Conservation (phyloP, 2,888 invertebrate genomes). For the Ferrisia virgata region DNA sequence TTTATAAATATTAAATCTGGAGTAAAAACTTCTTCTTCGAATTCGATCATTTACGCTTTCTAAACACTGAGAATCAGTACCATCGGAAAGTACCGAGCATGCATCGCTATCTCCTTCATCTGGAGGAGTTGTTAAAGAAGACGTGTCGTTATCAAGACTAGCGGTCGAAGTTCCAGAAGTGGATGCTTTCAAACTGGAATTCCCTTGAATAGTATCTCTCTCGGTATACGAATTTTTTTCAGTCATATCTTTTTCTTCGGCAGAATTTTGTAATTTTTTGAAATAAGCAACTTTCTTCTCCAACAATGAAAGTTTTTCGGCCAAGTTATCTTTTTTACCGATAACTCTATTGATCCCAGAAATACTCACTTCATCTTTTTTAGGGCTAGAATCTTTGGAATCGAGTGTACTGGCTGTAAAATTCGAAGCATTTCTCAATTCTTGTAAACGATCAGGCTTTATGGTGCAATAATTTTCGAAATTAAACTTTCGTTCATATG, state of each 20-base stretch:
- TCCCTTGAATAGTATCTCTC: background rate
- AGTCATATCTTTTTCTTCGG: background rate
- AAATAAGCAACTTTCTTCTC: slow-evolving; percentile 38
- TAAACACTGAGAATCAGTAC: background rate
- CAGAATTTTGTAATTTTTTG: background rate
- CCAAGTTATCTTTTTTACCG: background rate
- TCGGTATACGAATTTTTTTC: background rate
- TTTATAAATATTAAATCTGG: slow-evolving; percentile 33
- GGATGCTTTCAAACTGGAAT: background rate
- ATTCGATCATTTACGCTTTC: slow-evolving; percentile 72
- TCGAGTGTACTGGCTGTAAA: background rate
- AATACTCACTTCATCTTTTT: background rate
- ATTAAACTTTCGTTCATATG: background rate
- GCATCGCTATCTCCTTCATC: slow-evolving; percentile 33
- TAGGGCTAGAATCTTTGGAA: background rate
- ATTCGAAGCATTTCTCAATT: background rate
- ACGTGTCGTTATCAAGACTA: background rate
- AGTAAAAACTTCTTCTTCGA: slow-evolving; percentile 80
- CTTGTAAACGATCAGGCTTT: background rate
- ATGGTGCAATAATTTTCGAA: background rate
- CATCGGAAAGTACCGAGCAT: slow-evolving; percentile 24
- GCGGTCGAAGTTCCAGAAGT: background rate
- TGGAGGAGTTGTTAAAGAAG: background rate
- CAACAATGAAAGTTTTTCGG: slow-evolving; percentile 14
- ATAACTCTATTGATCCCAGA: background rate